phyloP scores from a whole-genome alignment of 2,797 vertebrate species.

The Loris lydekkerianus region DNA sequence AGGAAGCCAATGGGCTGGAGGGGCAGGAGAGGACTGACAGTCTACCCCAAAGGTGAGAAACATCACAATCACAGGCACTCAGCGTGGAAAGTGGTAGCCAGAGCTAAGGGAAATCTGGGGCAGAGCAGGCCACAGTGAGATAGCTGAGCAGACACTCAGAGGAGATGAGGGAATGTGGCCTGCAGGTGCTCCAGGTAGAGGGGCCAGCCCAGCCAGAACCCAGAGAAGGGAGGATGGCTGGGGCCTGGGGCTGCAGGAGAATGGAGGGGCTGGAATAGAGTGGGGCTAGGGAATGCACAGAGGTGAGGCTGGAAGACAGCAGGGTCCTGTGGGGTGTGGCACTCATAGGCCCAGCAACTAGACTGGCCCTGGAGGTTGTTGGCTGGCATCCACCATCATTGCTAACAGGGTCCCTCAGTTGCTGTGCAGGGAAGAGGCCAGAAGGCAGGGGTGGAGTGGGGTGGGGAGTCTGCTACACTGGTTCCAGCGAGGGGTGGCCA shows the following conservation, averaged over 20 bases:
- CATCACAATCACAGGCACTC: fast-evolving
- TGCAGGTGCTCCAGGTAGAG: background rate
- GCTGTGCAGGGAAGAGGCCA: background rate
- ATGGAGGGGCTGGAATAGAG: background rate
- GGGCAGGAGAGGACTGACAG: fast-evolving
- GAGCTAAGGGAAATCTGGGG: background rate
- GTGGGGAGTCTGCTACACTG: fast-evolving
- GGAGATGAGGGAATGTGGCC: fast-evolving
- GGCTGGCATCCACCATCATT: background rate
- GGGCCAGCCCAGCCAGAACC: background rate
- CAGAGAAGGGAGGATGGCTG: fast-evolving
- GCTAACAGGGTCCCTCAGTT: fast-evolving
- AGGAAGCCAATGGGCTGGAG: fast-evolving
- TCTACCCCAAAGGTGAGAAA: fast-evolving
- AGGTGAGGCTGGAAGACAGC: fast-evolving
- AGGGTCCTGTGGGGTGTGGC: background rate
- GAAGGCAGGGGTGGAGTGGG: fast-evolving
- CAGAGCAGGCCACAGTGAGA: background rate
- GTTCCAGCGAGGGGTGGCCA: background rate
- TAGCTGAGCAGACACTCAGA: fast-evolving
- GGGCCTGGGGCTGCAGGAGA: too few species aligned
- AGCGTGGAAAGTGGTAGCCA: fast-evolving
- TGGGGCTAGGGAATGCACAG: fast-evolving
- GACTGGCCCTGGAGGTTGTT: too few species aligned
- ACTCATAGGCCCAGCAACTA: too few species aligned